Base-by-base conservation (phyloP, 1,140 invertebrate genomes). In the Temnothorax nylanderi region DNA sequence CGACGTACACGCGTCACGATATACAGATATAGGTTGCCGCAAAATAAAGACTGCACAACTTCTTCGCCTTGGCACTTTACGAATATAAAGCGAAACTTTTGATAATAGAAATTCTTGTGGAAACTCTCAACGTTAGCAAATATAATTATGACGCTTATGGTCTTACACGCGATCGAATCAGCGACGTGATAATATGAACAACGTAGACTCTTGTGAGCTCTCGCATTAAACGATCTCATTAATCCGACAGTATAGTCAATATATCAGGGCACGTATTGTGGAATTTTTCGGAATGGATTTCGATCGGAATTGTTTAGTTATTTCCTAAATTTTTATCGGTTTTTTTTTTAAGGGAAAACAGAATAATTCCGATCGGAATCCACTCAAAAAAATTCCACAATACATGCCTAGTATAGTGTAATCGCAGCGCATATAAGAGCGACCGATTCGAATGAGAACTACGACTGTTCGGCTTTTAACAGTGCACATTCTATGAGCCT, bases 71-170 rank as follows among this genome's bases (percentile, higher is more conserved):
- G 37, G 10, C 37, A 67, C 37, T 67, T 67, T 10, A 44, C 37
- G 64, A 44, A 67, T 67, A 67, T 21, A 44, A 44, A 67, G 37
- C n/a, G 37, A 67, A n/a, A 62, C n/a, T 67, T 67, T 44, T 67
- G 37, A 67, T 0, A n/a, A 21, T 21, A 18, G 32, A 21, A 67
- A 67, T 7, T 67, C n/a, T 13, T 8, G 11, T 21, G 62, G 2
- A 65, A 65, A 60, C 18, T n/a, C 1, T 13, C 4, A 13, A 13
- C 1, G 5, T 8, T n/a, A 67, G 37, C 8, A 44, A 41, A 41
- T 41, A 1, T 67, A 67, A 67, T 1, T n/a, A 8, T 18, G 34
- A 65, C 10, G 16, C 3, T n/a, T 10, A 11, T 11, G 3, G 10
- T 65, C 18, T 65, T 65, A 41, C 18, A 3, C 4, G 34, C 18